Base-by-base conservation (phyloP, 2,888 invertebrate species). In the Leptopilina syphax region DNA sequence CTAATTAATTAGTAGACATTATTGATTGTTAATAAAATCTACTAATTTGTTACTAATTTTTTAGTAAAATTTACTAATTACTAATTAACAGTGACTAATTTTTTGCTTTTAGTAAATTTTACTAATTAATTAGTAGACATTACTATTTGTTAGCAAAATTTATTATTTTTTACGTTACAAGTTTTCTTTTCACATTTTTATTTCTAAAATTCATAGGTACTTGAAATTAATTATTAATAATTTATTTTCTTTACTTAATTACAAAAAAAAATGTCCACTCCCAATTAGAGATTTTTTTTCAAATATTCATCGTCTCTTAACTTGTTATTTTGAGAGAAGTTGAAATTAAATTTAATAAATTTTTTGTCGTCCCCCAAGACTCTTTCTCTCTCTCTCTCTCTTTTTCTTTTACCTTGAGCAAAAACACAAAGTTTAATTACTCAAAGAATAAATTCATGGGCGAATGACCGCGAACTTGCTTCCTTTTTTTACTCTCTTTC, bases 341-440 rank as follows among this genome's bases (percentile, higher is more conserved):
- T 50, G 12, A 50, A 50, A 12, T 50, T 50, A 50, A 50, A 50
- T 50, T 50, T 50, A 50, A 50, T 50, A 50, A 50, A 10, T 50
- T 50, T 6, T 44, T 47, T 67, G 41, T 67, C 44, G 7, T 44
- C 44, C 47, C 65, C 13, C 18, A 27, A 65, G 24, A 50, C 41
- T 41, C 44, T 34, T 34, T 34, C 34, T 18, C 18, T 18, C 18
- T 18, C 18, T 18, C 18, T 18, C 41, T 41, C 44, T 34, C 34
- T 34, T 3, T 3, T 34, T 34, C 34, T 41, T 68, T 68, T 68
- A 44, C 47, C 57, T 34, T 8, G 27, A 73, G 63, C 18, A 34
- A 44, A 34, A 44, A 24, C 73, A 54, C 77, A 77, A 82, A 80
- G 80, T 84, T 83, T 83, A 83, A 84, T 84, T 84, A 83, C 83